Percentiles rank a stretch among this genome's conserved stretches.
Evolutionary conservation across 2,113 vertebrate genomes (phyloP).

Genomic region (Crotalus viridis): DNA sequence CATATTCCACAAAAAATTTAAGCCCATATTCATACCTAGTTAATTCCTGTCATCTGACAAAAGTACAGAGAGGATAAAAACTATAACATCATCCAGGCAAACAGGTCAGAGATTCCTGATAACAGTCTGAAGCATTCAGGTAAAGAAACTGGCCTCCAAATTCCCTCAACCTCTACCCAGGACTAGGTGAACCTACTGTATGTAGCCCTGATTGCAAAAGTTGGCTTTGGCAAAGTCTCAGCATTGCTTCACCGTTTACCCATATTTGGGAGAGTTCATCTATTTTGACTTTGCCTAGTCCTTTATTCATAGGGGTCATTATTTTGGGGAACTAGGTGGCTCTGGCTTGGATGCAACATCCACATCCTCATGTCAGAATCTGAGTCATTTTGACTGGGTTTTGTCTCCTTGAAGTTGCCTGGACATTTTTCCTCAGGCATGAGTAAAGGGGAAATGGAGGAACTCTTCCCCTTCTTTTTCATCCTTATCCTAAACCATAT

Average conservation of each 20-base stretch:
- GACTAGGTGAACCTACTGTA: background rate
- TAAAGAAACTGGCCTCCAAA: background rate
- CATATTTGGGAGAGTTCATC: background rate
- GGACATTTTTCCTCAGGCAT: background rate
- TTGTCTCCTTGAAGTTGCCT: background rate
- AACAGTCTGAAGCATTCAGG: background rate
- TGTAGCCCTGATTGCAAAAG: background rate
- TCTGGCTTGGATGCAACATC: background rate
- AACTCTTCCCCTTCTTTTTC: background rate
- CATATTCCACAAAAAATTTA: background rate
- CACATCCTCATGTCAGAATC: background rate
- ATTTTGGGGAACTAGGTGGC: background rate
- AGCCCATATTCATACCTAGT: background rate
- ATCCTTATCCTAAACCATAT: background rate
- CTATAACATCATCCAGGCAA: background rate
- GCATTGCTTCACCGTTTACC: background rate
- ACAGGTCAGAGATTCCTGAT: background rate
- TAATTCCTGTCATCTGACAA: background rate
- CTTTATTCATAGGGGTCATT: background rate
- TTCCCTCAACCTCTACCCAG: background rate
- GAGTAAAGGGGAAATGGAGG: background rate
- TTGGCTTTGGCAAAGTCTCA: background rate
- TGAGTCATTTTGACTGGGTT: background rate
- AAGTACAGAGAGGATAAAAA: background rate
- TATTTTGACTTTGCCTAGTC: background rate